Conservation (phyloP, 2,888 invertebrate genomes). For the Ischnus inquisitorius region DNA sequence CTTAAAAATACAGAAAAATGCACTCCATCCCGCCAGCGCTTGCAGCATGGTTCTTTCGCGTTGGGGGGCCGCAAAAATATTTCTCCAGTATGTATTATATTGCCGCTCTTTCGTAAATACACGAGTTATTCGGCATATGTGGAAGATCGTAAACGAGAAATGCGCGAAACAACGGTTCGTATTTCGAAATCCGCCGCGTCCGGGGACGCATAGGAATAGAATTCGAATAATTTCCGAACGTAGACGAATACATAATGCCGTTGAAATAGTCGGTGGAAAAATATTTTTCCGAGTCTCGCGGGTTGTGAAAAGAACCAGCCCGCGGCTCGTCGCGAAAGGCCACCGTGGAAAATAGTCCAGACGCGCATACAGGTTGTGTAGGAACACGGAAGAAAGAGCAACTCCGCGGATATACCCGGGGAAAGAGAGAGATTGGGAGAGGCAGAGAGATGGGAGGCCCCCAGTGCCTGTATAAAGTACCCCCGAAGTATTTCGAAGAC, state of each 20-base stretch:
- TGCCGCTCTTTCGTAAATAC: too few species aligned
- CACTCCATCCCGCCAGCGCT: too few species aligned
- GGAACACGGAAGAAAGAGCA: slow-evolving; percentile 57
- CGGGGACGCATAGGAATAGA: not conserved
- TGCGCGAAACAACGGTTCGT: not conserved
- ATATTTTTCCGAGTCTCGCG: slow-evolving; percentile 35
- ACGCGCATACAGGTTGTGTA: not conserved
- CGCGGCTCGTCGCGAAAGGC: not conserved
- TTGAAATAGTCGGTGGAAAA: slow-evolving; percentile 28
- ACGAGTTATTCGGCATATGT: not conserved
- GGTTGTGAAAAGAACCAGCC: not conserved
- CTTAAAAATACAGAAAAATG: too few species aligned
- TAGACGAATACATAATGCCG: slow-evolving; percentile 10
- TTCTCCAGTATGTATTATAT: too few species aligned
- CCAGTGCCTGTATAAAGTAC: slow-evolving; percentile 32
- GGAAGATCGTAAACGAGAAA: not conserved
- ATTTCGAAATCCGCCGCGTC: not conserved
- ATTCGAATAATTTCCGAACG: slow-evolving; percentile 34
- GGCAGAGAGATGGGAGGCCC: too few species aligned
- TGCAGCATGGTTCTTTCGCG: too few species aligned
- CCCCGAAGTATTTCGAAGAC: slow-evolving; percentile 53
- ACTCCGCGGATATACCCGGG: not conserved
- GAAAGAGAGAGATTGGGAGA: too few species aligned
- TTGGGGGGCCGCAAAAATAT: too few species aligned
- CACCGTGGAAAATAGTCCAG: not conserved